Evolutionary conservation across 2,888 invertebrate genomes (phyloP).

Genomic region (Drosophila tripunctata): DNA sequence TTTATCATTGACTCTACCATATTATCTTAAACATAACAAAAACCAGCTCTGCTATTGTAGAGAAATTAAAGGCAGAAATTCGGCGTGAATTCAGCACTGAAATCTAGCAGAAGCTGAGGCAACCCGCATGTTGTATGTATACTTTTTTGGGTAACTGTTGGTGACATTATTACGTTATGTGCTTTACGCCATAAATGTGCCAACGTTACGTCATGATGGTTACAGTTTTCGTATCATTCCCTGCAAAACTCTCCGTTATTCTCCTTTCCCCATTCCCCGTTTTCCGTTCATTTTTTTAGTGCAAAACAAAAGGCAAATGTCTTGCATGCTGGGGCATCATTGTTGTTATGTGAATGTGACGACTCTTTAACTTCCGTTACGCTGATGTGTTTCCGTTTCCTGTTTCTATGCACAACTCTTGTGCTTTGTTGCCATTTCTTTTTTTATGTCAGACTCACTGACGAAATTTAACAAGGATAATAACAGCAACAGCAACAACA

Average conservation of each 20-base stretch:
- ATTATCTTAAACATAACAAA: neutral
- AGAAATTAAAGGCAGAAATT: too few species aligned
- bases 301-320: constrained; percentile 56
- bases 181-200: constrained; percentile 79
- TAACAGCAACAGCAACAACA: constrained; percentile 52
- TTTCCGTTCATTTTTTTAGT: neutral
- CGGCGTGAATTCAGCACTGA: constrained; percentile 27
- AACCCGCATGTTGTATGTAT: neutral
- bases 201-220: constrained; percentile 40
- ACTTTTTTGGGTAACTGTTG: constrained; percentile 63
- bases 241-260: neutral
- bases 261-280: neutral
- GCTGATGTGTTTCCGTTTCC: constrained; percentile 84
- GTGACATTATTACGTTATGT: constrained; percentile 77
- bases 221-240: neutral
- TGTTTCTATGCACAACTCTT: constrained; percentile 73
- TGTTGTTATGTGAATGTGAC: constrained; percentile 81
- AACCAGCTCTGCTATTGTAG: neutral
- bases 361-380: constrained; percentile 83
- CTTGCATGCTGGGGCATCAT: constrained; percentile 64
- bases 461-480: constrained; percentile 69
- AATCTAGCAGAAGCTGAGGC: neutral
- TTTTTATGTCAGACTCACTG: constrained; percentile 18
- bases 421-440: constrained; percentile 40
- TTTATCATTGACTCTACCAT: neutral